phyloP scores from a whole-genome alignment of 2,113 vertebrate genomes.

The Collichthys lucidus region DNA sequence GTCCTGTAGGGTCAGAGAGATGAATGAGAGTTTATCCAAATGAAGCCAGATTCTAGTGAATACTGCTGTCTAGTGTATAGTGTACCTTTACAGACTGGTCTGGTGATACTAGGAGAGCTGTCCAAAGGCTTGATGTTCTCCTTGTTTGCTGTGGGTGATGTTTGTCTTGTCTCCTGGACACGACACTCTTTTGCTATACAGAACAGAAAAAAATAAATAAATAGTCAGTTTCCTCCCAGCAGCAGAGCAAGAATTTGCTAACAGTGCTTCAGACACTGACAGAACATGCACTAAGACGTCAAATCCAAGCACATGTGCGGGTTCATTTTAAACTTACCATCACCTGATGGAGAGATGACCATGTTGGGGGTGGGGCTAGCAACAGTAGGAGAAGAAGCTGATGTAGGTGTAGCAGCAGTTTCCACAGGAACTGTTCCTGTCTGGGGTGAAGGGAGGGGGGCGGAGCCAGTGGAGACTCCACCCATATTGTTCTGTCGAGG shows the following conservation, averaged over 20 bases:
- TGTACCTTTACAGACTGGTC: conserved; percentile 94
- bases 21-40: not conserved
- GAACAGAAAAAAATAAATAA: conserved; percentile 31
- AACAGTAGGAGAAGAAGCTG: conserved; percentile 91
- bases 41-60: not conserved
- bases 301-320: not conserved
- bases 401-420: conserved; percentile 85
- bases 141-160: conserved; percentile 91
- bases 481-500: conserved; percentile 92
- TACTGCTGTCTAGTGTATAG: not conserved
- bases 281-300: not conserved
- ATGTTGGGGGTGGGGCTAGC: conserved; percentile 92
- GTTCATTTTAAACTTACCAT: conserved; percentile 83
- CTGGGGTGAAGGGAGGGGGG: conserved; percentile 90
- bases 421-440: conserved; percentile 89
- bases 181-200: conserved; percentile 93
- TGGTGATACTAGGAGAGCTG: conserved; percentile 88
- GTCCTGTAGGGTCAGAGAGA: conserved; percentile 77
- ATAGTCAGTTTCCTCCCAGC: not conserved
- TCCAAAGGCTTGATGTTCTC: conserved; percentile 93
- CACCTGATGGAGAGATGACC: conserved; percentile 88
- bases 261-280: not conserved
- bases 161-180: conserved; percentile 94
- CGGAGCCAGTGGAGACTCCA: conserved; percentile 85
- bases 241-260: not conserved